These are phyloP conservation scores for Orthosia gothica DNA, from an alignment of 2,888 invertebrate species.

Conservation along the genomic window DNA sequence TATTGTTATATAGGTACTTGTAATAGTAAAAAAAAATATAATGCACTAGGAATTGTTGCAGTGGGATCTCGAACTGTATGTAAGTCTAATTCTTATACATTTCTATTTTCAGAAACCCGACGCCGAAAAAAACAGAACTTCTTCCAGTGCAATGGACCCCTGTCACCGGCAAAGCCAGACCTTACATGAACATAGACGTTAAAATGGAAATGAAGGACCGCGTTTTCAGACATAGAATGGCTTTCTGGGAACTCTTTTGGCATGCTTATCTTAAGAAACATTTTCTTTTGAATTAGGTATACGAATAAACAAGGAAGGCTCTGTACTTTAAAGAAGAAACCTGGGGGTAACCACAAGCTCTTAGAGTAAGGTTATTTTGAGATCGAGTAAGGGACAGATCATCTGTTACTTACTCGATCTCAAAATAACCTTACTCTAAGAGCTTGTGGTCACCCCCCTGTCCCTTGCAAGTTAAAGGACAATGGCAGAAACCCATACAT, in stretches of 20 bases:
- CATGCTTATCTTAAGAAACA: conserved; percentile 62
- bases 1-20: too few species aligned
- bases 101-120: conserved; percentile 77
- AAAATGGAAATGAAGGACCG: conserved; percentile 66
- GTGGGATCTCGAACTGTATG: too few species aligned
- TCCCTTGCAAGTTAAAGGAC: too few species aligned
- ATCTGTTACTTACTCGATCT: too few species aligned
- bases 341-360: not conserved
- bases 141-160: conserved; percentile 77
- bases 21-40: too few species aligned
- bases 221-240: conserved; percentile 73
- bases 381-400: too few species aligned
- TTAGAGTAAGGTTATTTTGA: too few species aligned
- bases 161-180: conserved; percentile 54
- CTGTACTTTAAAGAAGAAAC: not conserved
- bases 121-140: conserved; percentile 69
- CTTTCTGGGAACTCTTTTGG: conserved; percentile 79
- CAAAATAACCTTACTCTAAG: too few species aligned
- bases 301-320: not conserved
- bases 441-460: too few species aligned
- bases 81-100: not conserved
- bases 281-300: conserved; percentile 43
- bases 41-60: too few species aligned
- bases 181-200: conserved; percentile 76
- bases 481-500: too few species aligned